Base-by-base conservation (phyloP, 1,140 invertebrate species). In the Hyles euphorbiae region DNA sequence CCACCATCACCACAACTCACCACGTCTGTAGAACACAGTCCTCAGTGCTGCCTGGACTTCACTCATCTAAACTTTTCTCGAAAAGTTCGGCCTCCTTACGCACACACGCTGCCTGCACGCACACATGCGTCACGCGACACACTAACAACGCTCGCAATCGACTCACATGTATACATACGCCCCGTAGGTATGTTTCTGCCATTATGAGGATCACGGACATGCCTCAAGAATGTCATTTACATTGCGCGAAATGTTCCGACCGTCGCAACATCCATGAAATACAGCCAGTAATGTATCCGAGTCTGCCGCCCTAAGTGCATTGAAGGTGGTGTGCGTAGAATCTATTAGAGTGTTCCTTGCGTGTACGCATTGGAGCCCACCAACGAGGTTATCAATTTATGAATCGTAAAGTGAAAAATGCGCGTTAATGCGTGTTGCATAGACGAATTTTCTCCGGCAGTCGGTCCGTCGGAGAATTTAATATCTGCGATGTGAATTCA, bases 301-400 rank as follows among this genome's bases (percentile, higher is more conserved):
- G 40, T 54, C 53, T 10, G 36, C 40, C n/a, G 32, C 55, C 47
- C 45, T 56, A 40, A 56, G 22, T 56, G 56, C 34, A 55, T 49
- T 32, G 55, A 56, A 59, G 36, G 47, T 58, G 33, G 67, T 63
- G 63, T 62, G 67, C 46, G 71, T 52, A 22, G 44, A n/a, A 68
- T 63, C 50, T 63, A 62, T 63, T 60, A 54, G 58, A 53, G 47
- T 60, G 58, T 66, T 54, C 58, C 58, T 68, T 67, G 57, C 49
- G 61, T 59, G 74, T 75, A 72, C 75, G 74, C 58, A 54, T 67
- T 63, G 68, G 68, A 72, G 78, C 81, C 77, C 79, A 83, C 81
- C 78, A 78, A 81, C 78, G 78, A 83, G 83, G 83, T 84, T 84
- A 87, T 83, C 83, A 82, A 84, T 80, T 76, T 84, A 81, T 83